phyloP scores from a whole-genome alignment of 2,113 vertebrate genomes.

The Amazona guildingii region DNA sequence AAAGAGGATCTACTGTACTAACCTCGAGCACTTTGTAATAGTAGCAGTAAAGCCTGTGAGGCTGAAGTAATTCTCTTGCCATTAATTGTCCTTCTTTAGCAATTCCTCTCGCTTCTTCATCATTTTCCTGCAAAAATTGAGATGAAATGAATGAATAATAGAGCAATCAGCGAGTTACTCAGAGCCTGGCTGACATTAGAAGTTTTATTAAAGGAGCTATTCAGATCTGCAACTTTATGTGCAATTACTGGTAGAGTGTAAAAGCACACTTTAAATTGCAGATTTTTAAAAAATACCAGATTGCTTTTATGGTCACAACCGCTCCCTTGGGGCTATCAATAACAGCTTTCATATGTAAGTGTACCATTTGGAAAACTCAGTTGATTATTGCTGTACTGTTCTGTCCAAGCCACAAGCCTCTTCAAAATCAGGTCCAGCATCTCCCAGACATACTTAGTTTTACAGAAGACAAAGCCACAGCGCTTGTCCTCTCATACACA shows the following conservation, averaged over 20 bases:
- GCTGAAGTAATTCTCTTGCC: conserved; percentile 85
- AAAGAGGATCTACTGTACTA: not conserved
- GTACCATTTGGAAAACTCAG: not conserved
- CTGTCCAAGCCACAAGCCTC: not conserved
- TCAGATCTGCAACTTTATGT: not conserved
- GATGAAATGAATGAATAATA: not conserved
- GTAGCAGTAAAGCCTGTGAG: conserved; percentile 89
- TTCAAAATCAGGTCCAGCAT: not conserved
- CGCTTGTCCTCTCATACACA: not conserved
- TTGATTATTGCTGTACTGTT: not conserved
- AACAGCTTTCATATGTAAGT: not conserved
- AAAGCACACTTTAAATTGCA: not conserved
- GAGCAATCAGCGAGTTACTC: not conserved
- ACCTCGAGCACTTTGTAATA: conserved; percentile 84
- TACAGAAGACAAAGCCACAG: not conserved
- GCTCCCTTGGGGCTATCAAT: not conserved
- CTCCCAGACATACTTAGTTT: not conserved
- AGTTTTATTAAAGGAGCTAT: not conserved
- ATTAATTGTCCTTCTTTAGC: conserved; percentile 80
- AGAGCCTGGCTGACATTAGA: not conserved
- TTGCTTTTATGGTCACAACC: not conserved
- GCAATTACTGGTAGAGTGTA: not conserved
- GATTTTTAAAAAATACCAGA: not conserved
- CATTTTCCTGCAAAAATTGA: conserved; percentile 78
- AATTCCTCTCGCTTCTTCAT: conserved; percentile 79